A percentile compares a stretch with the other conserved stretches of the same genome.
Evolutionary conservation across 2,888 invertebrate species (phyloP).

Genomic region (Abscondita cerata): DNA sequence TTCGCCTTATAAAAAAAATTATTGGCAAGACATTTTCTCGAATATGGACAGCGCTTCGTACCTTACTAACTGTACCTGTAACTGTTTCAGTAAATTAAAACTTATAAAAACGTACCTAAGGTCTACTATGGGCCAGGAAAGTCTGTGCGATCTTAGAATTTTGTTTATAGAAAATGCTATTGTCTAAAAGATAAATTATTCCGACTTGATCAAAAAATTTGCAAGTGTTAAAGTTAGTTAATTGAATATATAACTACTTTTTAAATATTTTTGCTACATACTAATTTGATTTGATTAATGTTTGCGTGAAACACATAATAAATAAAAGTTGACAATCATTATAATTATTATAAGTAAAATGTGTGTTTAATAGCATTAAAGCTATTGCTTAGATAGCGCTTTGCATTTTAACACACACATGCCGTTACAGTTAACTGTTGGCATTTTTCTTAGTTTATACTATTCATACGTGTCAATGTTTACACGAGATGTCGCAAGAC

Average conservation of each 20-base stretch:
- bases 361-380: too few species aligned
- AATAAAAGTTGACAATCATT: too few species aligned
- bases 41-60: constrained; percentile 14
- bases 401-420: too few species aligned
- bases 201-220: not conserved
- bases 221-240: not conserved
- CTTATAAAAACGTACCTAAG: constrained; percentile 7
- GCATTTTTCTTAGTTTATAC: too few species aligned
- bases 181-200: constrained; percentile 2
- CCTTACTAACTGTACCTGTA: constrained; percentile 16
- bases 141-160: constrained; percentile 17
- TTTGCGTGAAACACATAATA: too few species aligned
- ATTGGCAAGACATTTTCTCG: constrained; percentile 9
- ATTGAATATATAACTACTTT: not conserved
- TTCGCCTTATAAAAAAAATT: not conserved
- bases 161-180: constrained; percentile 16
- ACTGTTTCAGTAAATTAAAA: constrained; percentile 14
- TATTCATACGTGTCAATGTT: too few species aligned
- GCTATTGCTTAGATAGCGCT: too few species aligned
- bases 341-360: too few species aligned
- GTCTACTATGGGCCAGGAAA: constrained; percentile 18
- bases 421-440: too few species aligned
- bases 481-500: too few species aligned
- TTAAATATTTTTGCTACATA: not conserved
- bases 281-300: too few species aligned